Evolutionary conservation across 2,797 vertebrate genomes (phyloP).

Genomic region (Garrulus glandarius): DNA sequence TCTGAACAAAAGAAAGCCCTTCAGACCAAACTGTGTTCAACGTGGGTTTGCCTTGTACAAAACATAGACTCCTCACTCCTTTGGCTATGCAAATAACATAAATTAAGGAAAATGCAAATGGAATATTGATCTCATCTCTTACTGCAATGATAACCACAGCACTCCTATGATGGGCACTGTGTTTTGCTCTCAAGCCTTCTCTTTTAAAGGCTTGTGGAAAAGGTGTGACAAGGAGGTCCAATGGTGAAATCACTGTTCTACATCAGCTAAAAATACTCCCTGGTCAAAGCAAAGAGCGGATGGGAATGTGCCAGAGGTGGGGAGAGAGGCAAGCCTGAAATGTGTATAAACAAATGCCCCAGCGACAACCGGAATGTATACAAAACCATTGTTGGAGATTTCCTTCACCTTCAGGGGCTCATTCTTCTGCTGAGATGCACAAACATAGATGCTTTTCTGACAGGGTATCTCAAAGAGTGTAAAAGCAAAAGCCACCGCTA

Average conservation of each 20-base stretch:
- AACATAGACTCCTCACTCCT: background rate
- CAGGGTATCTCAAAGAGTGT: conserved; percentile 31
- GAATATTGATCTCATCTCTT: conserved; percentile 7
- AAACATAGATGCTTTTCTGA: conserved; percentile 53
- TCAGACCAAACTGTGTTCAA: background rate
- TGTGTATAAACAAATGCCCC: conserved; percentile 10
- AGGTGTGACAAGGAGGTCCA: conserved; percentile 39
- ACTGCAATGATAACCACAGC: background rate
- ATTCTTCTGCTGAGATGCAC: conserved; percentile 57
- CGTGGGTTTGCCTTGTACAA: background rate
- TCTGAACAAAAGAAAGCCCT: background rate
- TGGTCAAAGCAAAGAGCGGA: background rate
- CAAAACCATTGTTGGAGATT: conserved; percentile 12
- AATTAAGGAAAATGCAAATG: background rate
- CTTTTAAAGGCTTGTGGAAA: background rate
- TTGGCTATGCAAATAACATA: background rate
- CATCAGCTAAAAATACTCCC: conserved; percentile 43
- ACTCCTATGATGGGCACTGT: background rate
- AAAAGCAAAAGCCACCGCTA: conserved; percentile 60
- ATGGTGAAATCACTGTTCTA: background rate
- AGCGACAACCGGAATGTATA: background rate
- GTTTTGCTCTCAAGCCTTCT: conserved; percentile 5
- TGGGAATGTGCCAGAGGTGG: background rate
- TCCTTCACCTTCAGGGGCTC: conserved; percentile 49
- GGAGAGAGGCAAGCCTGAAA: background rate